Conservation (phyloP, 2,113 vertebrate genomes). For the Hemiscyllium ocellatum region DNA sequence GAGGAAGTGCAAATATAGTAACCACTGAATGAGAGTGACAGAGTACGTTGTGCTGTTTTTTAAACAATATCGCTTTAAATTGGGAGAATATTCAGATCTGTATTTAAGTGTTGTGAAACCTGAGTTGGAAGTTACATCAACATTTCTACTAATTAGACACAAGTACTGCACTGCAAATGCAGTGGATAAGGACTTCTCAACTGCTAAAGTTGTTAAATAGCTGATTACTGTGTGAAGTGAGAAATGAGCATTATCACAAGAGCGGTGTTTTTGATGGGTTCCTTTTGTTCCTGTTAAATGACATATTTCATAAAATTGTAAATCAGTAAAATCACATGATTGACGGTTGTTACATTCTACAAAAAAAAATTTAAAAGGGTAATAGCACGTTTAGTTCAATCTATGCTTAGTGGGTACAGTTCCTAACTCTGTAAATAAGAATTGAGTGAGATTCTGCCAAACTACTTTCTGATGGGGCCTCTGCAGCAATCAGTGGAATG, state of each 20-base stretch:
- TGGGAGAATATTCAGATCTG: neutral
- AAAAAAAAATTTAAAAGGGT: neutral
- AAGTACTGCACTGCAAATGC: neutral
- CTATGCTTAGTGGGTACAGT: neutral
- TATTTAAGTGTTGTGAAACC: neutral
- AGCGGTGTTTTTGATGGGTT: neutral
- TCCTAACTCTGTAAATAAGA: neutral
- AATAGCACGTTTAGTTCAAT: neutral
- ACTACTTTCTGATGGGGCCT: neutral
- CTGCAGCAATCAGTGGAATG: neutral
- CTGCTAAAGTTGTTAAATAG: neutral
- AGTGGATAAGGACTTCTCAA: neutral
- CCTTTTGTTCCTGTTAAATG: conserved; percentile 6
- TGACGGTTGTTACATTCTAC: neutral
- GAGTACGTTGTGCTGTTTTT: neutral
- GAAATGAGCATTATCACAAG: conserved; percentile 9
- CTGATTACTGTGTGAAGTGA: neutral
- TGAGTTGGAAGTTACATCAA: neutral
- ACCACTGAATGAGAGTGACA: neutral
- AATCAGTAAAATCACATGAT: neutral
- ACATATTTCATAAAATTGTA: neutral
- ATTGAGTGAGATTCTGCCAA: neutral
- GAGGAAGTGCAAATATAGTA: neutral
- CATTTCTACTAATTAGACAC: neutral
- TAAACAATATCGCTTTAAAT: neutral